A percentile compares a stretch with the other conserved stretches of the same genome.
Conservation (phyloP, 2,797 vertebrate genomes). For the Phalanger gymnotis region DNA sequence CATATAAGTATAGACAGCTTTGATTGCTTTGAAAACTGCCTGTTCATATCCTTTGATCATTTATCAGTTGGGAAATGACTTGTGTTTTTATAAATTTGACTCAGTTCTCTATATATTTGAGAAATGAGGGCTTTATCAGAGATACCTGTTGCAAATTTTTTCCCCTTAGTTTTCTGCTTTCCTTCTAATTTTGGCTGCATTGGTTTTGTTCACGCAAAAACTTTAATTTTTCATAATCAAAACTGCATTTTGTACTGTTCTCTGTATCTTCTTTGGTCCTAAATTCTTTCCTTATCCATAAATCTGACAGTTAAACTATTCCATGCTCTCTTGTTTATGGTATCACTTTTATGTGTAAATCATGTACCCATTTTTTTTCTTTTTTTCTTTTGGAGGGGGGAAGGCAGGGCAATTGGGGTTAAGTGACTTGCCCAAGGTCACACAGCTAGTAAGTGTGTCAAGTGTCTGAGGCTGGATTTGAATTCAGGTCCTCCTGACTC, state of each 20-base stretch:
- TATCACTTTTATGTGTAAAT: not conserved
- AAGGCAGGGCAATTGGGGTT: too few relatives aligned
- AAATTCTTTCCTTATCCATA: not conserved
- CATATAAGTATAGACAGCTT: not conserved
- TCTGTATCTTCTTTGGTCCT: not conserved
- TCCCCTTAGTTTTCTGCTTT: not conserved
- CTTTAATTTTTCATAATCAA: not conserved
- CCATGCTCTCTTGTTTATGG: not conserved
- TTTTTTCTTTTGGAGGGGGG: too few relatives aligned
- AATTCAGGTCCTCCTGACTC: too few relatives aligned
- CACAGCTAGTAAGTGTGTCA: too few relatives aligned
- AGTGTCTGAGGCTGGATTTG: too few relatives aligned
- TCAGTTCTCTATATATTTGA: not conserved
- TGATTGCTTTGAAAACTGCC: not conserved
- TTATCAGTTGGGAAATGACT: not conserved
- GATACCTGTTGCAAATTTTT: not conserved
- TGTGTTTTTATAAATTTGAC: not conserved
- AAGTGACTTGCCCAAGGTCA: too few relatives aligned
- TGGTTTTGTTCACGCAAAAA: not conserved
- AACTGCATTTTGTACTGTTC: not conserved
- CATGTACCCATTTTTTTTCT: not conserved
- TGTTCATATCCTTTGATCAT: not conserved
- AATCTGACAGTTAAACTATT: not conserved
- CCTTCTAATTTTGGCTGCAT: not conserved
- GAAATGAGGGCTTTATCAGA: not conserved